Percentiles rank a stretch among this genome's conserved stretches.
Conservation (phyloP, 2,888 invertebrate genomes). For the Prostheceraeus crozeri region DNA sequence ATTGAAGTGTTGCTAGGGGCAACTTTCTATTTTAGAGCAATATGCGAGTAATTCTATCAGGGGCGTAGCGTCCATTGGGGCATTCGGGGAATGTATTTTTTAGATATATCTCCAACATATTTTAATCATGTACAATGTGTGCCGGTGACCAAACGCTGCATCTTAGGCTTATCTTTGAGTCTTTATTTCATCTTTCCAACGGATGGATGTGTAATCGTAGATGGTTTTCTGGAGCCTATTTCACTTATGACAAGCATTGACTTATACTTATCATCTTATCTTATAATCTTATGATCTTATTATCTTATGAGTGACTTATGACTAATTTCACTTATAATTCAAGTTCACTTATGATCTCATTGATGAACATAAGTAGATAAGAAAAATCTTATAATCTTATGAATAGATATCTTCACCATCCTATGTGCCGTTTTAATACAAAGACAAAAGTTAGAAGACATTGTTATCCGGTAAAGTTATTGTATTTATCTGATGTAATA, state of each 20-base stretch:
- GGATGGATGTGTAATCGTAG: too few species aligned
- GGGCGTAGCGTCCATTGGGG: too few species aligned
- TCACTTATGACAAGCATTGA: slow-evolving; percentile 1
- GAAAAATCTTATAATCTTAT: slow-evolving; percentile 10
- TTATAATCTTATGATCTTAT: not conserved
- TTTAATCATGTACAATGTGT: too few species aligned
- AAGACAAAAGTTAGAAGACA: not conserved
- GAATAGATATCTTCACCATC: too few species aligned
- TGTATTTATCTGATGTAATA: not conserved
- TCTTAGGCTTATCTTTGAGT: too few species aligned
- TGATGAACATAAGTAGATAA: slow-evolving; percentile 27
- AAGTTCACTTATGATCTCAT: slow-evolving; percentile 3
- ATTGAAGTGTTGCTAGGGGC: too few species aligned
- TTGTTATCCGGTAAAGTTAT: slow-evolving; percentile 7
- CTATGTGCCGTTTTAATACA: not conserved
- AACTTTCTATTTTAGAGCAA: too few species aligned
- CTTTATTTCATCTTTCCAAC: too few species aligned
- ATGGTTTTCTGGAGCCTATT: slow-evolving; percentile 29
- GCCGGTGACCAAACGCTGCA: too few species aligned
- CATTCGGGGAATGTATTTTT: too few species aligned
- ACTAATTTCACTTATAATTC: slow-evolving; percentile 9
- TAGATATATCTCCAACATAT: too few species aligned
- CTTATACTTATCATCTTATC: not conserved
- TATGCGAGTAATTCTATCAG: too few species aligned
- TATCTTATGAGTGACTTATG: not conserved